Conservation (phyloP, 2,888 invertebrate species). For the Capitulum mitella region DNA sequence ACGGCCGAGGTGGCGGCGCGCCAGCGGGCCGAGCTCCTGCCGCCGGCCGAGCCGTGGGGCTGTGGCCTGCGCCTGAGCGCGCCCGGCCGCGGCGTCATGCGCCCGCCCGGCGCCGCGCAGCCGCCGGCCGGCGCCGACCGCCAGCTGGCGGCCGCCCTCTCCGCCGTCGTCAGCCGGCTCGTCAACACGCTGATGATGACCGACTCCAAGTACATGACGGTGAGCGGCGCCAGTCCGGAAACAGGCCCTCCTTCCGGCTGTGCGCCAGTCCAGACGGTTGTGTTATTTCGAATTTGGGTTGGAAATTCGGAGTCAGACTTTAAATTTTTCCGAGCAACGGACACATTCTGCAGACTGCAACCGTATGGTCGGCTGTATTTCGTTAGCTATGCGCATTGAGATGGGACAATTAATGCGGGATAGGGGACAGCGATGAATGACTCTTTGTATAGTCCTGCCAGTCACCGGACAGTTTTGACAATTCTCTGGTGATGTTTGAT, state of each 20-base stretch:
- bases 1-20: slow-evolving; percentile 41
- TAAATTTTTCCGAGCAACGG: too few relatives aligned
- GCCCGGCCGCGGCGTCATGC: slow-evolving; percentile 44
- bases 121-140: not conserved
- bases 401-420: too few relatives aligned
- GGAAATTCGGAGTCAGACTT: too few relatives aligned
- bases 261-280: too few relatives aligned
- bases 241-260: not conserved
- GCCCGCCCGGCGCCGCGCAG: not conserved
- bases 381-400: too few relatives aligned
- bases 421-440: too few relatives aligned
- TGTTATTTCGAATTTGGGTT: too few relatives aligned
- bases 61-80: slow-evolving; percentile 47
- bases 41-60: slow-evolving; percentile 46
- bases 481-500: too few relatives aligned
- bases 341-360: too few relatives aligned
- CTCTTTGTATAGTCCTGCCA: too few relatives aligned
- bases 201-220: slow-evolving; percentile 59
- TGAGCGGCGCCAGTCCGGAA: slow-evolving; percentile 45
- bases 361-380: too few relatives aligned
- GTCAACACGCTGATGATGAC: slow-evolving; percentile 53
- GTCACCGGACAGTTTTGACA: too few relatives aligned
- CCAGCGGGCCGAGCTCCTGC: slow-evolving; percentile 41
- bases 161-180: slow-evolving; percentile 51
- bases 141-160: not conserved